phyloP scores from a whole-genome alignment of 2,113 vertebrate genomes.

The Laterallus jamaicensis region DNA sequence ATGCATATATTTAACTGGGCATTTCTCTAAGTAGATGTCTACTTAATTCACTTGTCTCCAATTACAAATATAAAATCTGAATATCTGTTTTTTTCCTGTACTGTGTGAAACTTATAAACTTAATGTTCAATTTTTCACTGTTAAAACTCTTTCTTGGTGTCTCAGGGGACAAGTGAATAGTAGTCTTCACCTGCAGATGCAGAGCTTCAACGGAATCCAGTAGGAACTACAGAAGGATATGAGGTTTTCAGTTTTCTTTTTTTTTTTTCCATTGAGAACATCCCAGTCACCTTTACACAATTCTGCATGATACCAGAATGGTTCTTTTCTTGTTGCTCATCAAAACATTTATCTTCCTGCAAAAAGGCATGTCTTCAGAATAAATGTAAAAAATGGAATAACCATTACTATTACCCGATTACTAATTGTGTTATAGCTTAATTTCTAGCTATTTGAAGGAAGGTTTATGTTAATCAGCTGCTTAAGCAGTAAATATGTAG shows the following conservation, averaged over 20 bases:
- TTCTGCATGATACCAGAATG: not conserved
- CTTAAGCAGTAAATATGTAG: not conserved
- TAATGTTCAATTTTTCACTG: not conserved
- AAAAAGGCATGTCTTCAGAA: not conserved
- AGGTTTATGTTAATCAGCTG: not conserved
- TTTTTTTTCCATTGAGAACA: not conserved
- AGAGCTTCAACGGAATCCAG: not conserved
- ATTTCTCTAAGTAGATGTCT: not conserved
- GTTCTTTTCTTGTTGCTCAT: not conserved
- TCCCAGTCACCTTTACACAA: not conserved
- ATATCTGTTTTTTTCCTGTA: not conserved
- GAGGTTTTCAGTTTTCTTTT: not conserved
- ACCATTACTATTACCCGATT: not conserved
- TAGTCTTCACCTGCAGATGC: not conserved
- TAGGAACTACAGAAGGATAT: not conserved
- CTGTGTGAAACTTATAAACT: not conserved
- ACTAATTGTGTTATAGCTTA: not conserved
- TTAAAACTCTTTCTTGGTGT: not conserved
- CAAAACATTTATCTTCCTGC: not conserved
- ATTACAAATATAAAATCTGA: not conserved
- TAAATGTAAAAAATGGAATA: not conserved
- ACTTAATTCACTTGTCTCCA: not conserved
- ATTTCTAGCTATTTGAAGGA: not conserved
- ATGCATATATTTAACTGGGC: not conserved
- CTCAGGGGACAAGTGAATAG: not conserved